Evolutionary conservation across 2,888 invertebrate species (phyloP).

Genomic region (Parasteatoda lunata): DNA sequence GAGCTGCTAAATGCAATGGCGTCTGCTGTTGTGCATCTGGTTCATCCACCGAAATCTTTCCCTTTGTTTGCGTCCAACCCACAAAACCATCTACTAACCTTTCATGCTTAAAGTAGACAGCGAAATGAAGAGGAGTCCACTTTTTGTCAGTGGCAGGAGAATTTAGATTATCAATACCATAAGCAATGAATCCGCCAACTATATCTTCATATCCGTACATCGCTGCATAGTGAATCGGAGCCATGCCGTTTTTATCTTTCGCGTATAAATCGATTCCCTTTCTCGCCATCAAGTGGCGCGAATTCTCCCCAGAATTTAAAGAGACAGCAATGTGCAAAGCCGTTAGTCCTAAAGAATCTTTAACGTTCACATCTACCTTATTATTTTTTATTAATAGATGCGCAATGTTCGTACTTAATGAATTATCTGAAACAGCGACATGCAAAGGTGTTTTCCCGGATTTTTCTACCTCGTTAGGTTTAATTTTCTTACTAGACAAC

Average conservation of each 20-base stretch:
- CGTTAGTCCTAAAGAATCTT: neutral
- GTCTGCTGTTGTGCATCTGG: neutral
- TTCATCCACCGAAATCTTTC: neutral
- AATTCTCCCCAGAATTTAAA: no score
- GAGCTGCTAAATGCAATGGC: neutral
- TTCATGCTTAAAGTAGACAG: neutral
- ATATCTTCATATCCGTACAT: neutral
- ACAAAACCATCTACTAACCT: neutral
- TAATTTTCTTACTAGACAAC: neutral
- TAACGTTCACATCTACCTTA: neutral
- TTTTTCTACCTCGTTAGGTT: neutral
- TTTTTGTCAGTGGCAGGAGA: neutral
- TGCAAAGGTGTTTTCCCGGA: neutral
- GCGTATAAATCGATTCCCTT: no score
- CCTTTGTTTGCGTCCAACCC: neutral
- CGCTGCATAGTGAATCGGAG: neutral
- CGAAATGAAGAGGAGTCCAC: neutral
- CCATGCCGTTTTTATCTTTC: no score
- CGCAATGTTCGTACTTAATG: neutral
- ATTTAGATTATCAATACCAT: neutral
- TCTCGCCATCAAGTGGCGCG: no score
- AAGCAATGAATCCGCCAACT: neutral
- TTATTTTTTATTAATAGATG: neutral
- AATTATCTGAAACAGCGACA: neutral
- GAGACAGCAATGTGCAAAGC: neutral